Conservation (phyloP, 92 coral and sea anemone genomes). For the Heliopora coerulea region DNA sequence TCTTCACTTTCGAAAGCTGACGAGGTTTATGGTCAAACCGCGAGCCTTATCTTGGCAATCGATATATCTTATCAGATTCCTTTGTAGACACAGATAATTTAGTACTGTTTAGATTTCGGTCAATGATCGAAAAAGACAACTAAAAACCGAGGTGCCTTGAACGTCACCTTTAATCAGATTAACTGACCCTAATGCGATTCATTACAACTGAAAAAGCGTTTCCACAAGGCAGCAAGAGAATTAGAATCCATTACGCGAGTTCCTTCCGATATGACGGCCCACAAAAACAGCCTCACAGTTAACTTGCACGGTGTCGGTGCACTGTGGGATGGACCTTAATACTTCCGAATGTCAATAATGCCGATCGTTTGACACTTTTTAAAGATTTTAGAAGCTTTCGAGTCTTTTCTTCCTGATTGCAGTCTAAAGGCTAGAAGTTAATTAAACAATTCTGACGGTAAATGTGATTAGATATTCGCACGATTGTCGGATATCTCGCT, state of each 20-base stretch:
- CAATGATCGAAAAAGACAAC: background rate
- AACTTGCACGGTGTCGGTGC: background rate
- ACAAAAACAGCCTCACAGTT: background rate
- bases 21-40: too few relatives aligned
- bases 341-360: slow-evolving; percentile 4
- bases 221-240: background rate
- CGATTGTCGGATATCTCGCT: background rate
- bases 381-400: too few relatives aligned
- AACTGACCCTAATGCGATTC: background rate
- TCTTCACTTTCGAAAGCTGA: too few relatives aligned
- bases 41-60: too few relatives aligned
- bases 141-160: background rate
- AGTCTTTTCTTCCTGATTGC: background rate
- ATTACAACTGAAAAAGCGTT: background rate
- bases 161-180: background rate
- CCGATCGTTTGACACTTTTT: too few relatives aligned
- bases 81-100: too few relatives aligned
- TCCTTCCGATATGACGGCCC: slow-evolving; percentile 1
- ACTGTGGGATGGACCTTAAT: background rate
- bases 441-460: slow-evolving; percentile 2
- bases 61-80: too few relatives aligned
- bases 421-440: background rate
- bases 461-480: slow-evolving; percentile 9
- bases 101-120: background rate
- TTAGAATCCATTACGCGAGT: background rate